phyloP scores from a whole-genome alignment of 2,888 invertebrate species.

The Zhengitettix transpicula region DNA sequence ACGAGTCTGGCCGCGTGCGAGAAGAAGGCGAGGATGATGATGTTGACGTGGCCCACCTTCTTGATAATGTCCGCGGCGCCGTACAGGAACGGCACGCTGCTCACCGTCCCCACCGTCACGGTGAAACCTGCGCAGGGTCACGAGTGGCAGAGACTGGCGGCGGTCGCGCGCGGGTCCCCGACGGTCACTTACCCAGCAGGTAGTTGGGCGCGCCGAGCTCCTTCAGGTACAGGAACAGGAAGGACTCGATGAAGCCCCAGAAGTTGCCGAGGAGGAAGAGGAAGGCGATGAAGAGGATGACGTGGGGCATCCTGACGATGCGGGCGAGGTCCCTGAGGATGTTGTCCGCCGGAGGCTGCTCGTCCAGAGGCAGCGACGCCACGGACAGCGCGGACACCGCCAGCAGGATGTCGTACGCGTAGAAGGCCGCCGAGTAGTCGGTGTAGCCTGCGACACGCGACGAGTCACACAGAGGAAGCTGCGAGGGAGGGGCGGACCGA shows the following conservation, averaged over 20 bases:
- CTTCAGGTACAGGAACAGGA: constrained; percentile 69
- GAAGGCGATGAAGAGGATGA: constrained; percentile 64
- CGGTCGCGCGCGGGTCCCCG: too few species aligned
- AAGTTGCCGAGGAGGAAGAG: constrained; percentile 68
- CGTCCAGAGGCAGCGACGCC: constrained; percentile 60
- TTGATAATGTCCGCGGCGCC: constrained; percentile 69
- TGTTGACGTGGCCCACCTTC: constrained; percentile 65
- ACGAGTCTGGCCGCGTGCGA: constrained; percentile 67
- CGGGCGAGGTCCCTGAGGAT: constrained; percentile 56
- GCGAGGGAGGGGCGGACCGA: too few species aligned
- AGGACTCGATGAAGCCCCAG: constrained; percentile 82
- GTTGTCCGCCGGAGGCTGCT: constrained; percentile 61
- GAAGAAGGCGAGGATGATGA: constrained; percentile 70
- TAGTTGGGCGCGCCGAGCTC: constrained; percentile 72
- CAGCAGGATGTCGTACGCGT: constrained; percentile 57
- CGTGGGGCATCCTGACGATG: constrained; percentile 60
- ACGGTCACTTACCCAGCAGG: constrained; percentile 43
- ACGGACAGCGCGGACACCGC: constrained; percentile 56
- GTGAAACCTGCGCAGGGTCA: constrained; percentile 43
- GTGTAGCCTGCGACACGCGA: constrained; percentile 42
- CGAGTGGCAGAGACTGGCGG: neutral
- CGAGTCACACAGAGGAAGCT: too few species aligned
- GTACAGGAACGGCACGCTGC: constrained; percentile 70
- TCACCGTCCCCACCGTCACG: constrained; percentile 67
- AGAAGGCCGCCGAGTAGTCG: constrained; percentile 79